Evolutionary conservation across 2,888 invertebrate genomes (phyloP), one percentile per base, ranked within the genome.

Genomic region (Sinhomidia bicolor): DNA sequence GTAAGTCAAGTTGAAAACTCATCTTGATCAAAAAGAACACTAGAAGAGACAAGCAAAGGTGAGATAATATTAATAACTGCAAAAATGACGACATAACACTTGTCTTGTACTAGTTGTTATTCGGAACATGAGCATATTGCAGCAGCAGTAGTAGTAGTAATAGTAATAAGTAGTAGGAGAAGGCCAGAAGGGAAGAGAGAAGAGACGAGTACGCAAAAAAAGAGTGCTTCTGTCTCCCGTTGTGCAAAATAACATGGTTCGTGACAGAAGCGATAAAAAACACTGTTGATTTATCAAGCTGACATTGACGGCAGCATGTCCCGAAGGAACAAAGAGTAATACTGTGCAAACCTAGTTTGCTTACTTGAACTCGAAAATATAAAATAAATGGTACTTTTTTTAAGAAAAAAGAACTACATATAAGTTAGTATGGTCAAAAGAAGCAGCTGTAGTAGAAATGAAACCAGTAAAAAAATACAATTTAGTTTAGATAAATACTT

Each of bases 41-140:
- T 44, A 71, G 44, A 71, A 44, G 71, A 41, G 71, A 71, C 71
- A 71, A 12, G 71, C 44, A 71, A 65, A 82, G 82, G 82, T 82
- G 82, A 68, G 82, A 82, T 82, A 82, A 82, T 82, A 82, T 82
- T 82, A 82, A 82, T 82, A 82, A 82, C 82, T 29, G 82, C 82
- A 82, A 82, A 26, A 82, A 82, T 82, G 82, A 82, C 51, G 68
- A 81, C 81, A 79, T 23, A 71, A 41, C 44, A 41, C 79, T 79
- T 79, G 41, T 79, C 51, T 76, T 54, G 20, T 36, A 36, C 17
- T 36, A 54, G 62, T 68, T 68, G 41, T 71, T 62, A 62, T 62
- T 71, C 44, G 41, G 71, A 71, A 71, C 71, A 71, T 71, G 68
- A 68, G n/a, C n/a, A n/a, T n/a, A n/a, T n/a, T 60, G 26, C 60